phyloP scores from a whole-genome alignment of 1,140 invertebrate genomes.

The Piezodorus guildinii region DNA sequence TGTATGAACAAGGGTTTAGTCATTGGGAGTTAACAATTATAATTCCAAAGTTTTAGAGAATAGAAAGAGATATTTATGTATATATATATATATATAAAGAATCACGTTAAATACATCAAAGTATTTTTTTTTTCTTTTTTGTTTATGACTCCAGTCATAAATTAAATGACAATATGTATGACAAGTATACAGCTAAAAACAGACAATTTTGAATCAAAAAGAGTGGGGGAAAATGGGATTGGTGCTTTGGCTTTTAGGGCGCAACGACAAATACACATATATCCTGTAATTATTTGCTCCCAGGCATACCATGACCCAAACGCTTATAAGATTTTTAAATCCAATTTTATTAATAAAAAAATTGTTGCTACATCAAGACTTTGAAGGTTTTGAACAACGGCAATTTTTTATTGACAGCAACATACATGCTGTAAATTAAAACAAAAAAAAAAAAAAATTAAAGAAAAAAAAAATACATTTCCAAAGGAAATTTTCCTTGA shows the following conservation, averaged over 20 bases:
- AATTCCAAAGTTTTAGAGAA: neutral
- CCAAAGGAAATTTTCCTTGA: conserved; percentile 14
- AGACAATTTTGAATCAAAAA: neutral
- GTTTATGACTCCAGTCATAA: neutral
- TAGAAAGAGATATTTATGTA: neutral
- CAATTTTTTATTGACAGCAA: conserved; percentile 7
- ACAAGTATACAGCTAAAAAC: conserved; percentile 15
- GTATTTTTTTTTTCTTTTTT: conserved; percentile 3
- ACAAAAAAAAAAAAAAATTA: conserved; percentile 10
- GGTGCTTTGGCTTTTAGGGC: neutral
- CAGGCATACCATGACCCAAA: conserved; percentile 16
- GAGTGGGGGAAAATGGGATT: conserved; percentile 5
- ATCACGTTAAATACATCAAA: neutral
- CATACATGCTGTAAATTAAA: conserved; percentile 13
- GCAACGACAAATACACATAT: conserved; percentile 4
- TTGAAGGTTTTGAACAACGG: conserved; percentile 14
- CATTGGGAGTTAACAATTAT: neutral
- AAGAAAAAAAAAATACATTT: conserved; percentile 6
- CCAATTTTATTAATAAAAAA: conserved; percentile 8
- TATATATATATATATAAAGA: conserved; percentile 1
- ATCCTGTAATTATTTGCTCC: conserved; percentile 5
- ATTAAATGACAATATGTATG: conserved; percentile 8
- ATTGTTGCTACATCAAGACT: conserved; percentile 14
- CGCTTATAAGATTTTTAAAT: neutral
- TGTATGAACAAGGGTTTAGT: neutral